Conservation (phyloP, 2,888 invertebrate genomes). For the Calliopum simillimum region DNA sequence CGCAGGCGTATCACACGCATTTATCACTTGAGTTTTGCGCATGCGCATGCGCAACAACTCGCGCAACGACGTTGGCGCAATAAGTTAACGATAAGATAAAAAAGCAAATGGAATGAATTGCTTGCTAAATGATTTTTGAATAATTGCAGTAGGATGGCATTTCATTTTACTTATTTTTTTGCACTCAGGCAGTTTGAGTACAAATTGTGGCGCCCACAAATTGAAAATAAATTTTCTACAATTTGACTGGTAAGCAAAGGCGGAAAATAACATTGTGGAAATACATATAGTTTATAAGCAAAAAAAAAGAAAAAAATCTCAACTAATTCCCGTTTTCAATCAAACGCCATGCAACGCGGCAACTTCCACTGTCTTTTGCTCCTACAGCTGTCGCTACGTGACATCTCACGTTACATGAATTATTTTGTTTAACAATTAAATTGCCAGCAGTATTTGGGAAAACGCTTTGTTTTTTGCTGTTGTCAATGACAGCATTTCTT, state of each 20-base stretch:
- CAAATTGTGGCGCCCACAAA: conserved; percentile 42
- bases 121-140: conserved; percentile 18
- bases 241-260: conserved; percentile 38
- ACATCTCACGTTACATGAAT: conserved; percentile 17
- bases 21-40: conserved; percentile 5
- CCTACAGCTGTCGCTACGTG: background rate
- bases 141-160: conserved; percentile 13
- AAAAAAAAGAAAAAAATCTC: too few relatives aligned
- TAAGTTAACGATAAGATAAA: background rate
- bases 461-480: background rate
- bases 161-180: background rate
- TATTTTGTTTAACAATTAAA: conserved; percentile 23
- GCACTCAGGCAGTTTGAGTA: background rate
- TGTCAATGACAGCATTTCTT: too few relatives aligned
- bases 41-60: background rate
- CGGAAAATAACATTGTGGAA: background rate
- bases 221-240: conserved; percentile 43
- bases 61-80: background rate
- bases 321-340: conserved; percentile 3
- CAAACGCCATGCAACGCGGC: background rate
- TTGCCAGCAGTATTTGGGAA: conserved; percentile 19
- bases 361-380: background rate
- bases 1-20: conserved; percentile 28
- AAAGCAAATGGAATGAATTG: conserved; percentile 4
- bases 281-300: too few relatives aligned